A percentile compares a stretch with the other conserved stretches of the same genome.
phyloP scores from a whole-genome alignment of 1,140 invertebrate species.

The Platorchestia sp. region DNA sequence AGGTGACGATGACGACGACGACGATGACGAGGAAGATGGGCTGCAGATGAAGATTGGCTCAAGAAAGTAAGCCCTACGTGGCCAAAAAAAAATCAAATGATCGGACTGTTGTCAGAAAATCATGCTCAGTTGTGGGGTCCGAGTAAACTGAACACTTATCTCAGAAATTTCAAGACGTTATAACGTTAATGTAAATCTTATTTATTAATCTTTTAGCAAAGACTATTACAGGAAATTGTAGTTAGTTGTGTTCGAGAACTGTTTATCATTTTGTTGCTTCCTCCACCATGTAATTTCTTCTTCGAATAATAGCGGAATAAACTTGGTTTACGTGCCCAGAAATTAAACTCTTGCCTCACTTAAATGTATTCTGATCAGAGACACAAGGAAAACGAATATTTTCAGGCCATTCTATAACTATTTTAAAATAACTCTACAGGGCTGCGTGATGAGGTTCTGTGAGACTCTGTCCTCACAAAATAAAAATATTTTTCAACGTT shows the following conservation, averaged over 20 bases:
- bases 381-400: not conserved
- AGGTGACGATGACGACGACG: constrained; percentile 59
- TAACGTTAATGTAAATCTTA: not conserved
- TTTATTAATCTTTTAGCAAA: not conserved
- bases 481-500: not conserved
- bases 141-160: not conserved
- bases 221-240: not conserved
- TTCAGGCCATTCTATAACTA: not conserved
- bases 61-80: not conserved
- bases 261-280: not conserved
- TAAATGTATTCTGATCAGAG: not conserved
- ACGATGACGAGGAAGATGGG: constrained; percentile 62
- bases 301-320: not conserved
- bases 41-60: constrained; percentile 63
- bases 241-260: not conserved
- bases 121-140: not conserved
- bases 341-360: not conserved
- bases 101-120: not conserved
- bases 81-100: not conserved
- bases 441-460: not conserved
- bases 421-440: not conserved
- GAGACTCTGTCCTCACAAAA: not conserved
- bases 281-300: not conserved
- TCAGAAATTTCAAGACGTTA: not conserved
- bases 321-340: not conserved